Conservation (phyloP, 2,888 invertebrate genomes). For the Zaprionus bogoriensis region DNA sequence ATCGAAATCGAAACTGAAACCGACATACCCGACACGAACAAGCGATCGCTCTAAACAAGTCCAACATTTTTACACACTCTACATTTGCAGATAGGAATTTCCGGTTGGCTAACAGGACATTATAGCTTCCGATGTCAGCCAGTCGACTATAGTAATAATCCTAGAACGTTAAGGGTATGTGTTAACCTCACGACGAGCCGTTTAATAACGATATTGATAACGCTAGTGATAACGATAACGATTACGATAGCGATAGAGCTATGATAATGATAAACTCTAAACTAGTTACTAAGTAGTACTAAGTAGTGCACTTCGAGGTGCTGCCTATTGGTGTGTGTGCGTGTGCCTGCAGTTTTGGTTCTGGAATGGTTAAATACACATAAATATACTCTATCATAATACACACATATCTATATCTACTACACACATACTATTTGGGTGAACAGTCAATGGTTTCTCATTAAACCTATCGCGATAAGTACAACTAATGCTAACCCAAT, state of each 20-base stretch:
- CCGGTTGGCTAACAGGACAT: conserved; percentile 97
- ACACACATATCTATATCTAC: not conserved
- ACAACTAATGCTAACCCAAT: conserved; percentile 35
- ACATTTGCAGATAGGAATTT: conserved; percentile 90
- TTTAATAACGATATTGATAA: conserved; percentile 40
- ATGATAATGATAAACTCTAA: not conserved
- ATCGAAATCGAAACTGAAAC: conserved; percentile 5
- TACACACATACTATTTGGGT: not conserved
- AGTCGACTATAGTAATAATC: conserved; percentile 96
- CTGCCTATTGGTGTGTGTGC: conserved; percentile 20
- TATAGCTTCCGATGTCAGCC: conserved; percentile 98
- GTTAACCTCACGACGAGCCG: conserved; percentile 70
- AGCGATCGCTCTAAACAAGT: conserved; percentile 3
- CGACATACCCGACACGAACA: conserved; percentile 3
- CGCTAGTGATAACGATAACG: conserved; percentile 33
- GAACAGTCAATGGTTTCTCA: conserved; percentile 20
- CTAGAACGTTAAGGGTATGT: conserved; percentile 94
- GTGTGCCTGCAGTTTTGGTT: conserved; percentile 25
- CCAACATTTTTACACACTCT: conserved; percentile 58
- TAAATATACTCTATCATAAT: conserved; percentile 10
- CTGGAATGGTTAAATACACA: conserved; percentile 21
- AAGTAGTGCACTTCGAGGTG: conserved; percentile 8
- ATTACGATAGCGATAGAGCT: conserved; percentile 6
- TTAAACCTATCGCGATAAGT: conserved; percentile 20
- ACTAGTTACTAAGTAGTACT: conserved; percentile 4